phyloP scores from a whole-genome alignment of 2,888 invertebrate genomes.

The Spodoptera littoralis region DNA sequence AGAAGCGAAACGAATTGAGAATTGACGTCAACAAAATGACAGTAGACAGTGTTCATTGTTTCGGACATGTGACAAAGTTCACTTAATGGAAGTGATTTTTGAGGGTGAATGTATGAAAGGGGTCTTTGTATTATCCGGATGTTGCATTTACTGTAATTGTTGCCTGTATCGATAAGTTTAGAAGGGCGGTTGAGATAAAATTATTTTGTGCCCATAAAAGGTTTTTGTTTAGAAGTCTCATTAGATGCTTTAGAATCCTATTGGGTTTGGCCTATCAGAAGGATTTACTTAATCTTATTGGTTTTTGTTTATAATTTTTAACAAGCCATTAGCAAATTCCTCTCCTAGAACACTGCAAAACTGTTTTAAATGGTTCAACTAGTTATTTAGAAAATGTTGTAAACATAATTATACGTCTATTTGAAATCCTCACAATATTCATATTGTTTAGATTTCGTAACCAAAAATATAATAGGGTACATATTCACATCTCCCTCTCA shows the following conservation, averaged over 20 bases:
- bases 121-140: constrained; percentile 81
- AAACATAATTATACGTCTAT: not conserved
- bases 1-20: constrained; percentile 33
- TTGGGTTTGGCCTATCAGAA: too few relatives aligned
- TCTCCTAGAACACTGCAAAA: too few relatives aligned
- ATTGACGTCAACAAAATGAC: constrained; percentile 37
- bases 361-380: too few relatives aligned
- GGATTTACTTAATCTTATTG: too few relatives aligned
- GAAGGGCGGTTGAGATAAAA: not conserved
- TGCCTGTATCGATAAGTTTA: constrained; percentile 6
- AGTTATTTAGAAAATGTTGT: too few relatives aligned
- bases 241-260: too few relatives aligned
- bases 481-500: constrained; percentile 71
- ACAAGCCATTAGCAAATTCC: too few relatives aligned
- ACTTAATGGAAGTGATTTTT: constrained; percentile 77
- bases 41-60: constrained; percentile 62
- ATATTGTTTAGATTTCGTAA: constrained; percentile 10
- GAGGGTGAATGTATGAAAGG: constrained; percentile 73
- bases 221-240: too few relatives aligned
- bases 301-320: too few relatives aligned
- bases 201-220: not conserved
- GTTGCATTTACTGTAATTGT: constrained; percentile 76
- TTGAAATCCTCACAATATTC: too few relatives aligned
- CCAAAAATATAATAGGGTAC: constrained; percentile 33
- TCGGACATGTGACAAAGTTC: constrained; percentile 78